Percentiles rank a stretch among this genome's conserved stretches.
Conservation (phyloP, 2,888 invertebrate species). For the Agrochola circellaris region DNA sequence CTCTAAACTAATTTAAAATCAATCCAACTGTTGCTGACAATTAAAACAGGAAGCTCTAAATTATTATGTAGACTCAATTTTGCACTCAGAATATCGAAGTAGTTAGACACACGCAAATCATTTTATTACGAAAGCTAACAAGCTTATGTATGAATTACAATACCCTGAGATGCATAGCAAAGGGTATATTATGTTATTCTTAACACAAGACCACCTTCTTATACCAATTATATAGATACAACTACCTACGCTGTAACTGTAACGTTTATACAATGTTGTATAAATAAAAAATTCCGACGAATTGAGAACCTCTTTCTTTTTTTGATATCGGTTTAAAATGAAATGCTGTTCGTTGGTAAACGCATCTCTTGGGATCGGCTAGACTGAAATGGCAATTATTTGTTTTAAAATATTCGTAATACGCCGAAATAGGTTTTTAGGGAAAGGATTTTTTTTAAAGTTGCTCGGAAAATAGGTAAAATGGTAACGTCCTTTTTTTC, state of each 20-base stretch:
- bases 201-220: background rate
- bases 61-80: background rate
- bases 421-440: background rate
- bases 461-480: background rate
- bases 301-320: too few relatives aligned
- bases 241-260: background rate
- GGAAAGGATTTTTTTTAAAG: background rate
- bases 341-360: background rate
- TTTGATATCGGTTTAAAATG: background rate
- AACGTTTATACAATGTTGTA: background rate
- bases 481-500: background rate
- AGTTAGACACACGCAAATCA: background rate
- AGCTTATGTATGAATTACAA: background rate
- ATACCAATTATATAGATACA: background rate
- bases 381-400: background rate
- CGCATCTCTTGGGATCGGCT: background rate
- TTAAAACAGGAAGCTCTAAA: background rate
- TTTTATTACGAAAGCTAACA: conserved; percentile 17
- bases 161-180: background rate
- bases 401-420: background rate
- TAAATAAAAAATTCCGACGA: too few relatives aligned
- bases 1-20: background rate
- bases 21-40: too few relatives aligned
- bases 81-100: background rate
- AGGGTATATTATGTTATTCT: background rate